phyloP scores from a whole-genome alignment of 64 coral and sea anemone genomes.

The Astreopora myriophthalma region DNA sequence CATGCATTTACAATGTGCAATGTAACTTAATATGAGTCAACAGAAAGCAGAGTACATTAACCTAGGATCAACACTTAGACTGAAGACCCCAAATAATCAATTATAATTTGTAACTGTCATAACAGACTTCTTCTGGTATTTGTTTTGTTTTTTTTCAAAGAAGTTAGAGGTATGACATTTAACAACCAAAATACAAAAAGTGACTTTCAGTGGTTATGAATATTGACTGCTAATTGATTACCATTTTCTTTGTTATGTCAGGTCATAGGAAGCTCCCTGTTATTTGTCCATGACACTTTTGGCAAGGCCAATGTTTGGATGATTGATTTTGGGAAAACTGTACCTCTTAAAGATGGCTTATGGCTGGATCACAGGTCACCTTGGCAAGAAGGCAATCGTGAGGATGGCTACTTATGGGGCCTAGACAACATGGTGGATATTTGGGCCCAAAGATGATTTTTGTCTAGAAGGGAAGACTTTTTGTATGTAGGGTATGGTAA shows the following conservation, averaged over 20 bases:
- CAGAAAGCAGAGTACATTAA: too few species aligned
- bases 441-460: slow-evolving; percentile 61
- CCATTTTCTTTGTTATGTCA: neutral
- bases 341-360: slow-evolving; percentile 60
- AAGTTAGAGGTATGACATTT: too few species aligned
- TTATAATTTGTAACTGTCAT: too few species aligned
- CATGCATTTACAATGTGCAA: too few species aligned
- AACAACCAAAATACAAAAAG: too few species aligned
- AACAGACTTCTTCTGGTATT: too few species aligned
- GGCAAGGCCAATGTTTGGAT: slow-evolving; percentile 92
- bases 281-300: slow-evolving; percentile 91
- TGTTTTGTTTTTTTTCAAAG: too few species aligned
- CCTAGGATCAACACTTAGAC: too few species aligned
- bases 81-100: too few species aligned
- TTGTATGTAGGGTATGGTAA: neutral
- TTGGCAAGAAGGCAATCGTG: slow-evolving; percentile 97
- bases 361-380: slow-evolving; percentile 65
- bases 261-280: slow-evolving; percentile 93
- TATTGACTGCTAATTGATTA: too few species aligned
- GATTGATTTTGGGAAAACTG: slow-evolving; percentile 98
- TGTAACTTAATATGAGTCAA: too few species aligned
- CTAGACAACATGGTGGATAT: slow-evolving; percentile 96
- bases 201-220: too few species aligned
- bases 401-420: slow-evolving; percentile 98
- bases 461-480: neutral